phyloP scores from a whole-genome alignment of 2,113 vertebrate genomes.

The Passer domesticus region DNA sequence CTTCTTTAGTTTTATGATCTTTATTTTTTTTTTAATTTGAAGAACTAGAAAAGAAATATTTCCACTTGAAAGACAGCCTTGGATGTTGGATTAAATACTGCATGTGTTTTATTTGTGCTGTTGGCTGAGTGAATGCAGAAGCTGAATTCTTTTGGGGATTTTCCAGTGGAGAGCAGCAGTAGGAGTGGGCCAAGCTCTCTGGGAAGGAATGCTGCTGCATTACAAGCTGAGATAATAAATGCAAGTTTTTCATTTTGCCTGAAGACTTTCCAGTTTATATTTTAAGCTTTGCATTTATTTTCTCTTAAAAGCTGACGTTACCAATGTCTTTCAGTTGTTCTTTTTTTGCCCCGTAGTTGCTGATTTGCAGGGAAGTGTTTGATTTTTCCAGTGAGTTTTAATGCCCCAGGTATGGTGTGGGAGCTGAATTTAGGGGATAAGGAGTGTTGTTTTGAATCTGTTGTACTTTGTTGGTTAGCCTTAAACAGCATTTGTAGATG shows the following conservation, averaged over 20 bases:
- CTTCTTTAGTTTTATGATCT: not conserved
- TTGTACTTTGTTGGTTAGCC: constrained; percentile 52
- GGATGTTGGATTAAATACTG: not conserved
- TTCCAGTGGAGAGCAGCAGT: not conserved
- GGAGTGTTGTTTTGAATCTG: not conserved
- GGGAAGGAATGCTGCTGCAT: not conserved
- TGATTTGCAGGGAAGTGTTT: not conserved
- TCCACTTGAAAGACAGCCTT: not conserved
- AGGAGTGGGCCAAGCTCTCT: not conserved
- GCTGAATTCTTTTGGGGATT: not conserved
- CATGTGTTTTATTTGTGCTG: not conserved
- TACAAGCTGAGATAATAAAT: not conserved
- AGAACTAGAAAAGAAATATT: not conserved
- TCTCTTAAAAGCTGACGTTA: not conserved
- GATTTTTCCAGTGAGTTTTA: not conserved
- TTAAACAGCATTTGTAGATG: constrained; percentile 84
- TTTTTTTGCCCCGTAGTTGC: not conserved
- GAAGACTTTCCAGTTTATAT: not conserved
- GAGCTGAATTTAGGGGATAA: not conserved
- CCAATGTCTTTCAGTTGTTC: not conserved
- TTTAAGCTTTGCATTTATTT: not conserved
- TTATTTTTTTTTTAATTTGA: not conserved
- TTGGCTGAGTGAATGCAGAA: not conserved
- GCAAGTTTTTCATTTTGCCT: not conserved
- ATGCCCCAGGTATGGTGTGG: not conserved